These are phyloP conservation scores for Calycopis cecrops DNA, from an alignment of 1,140 invertebrate genomes.

Conservation along the genomic window DNA sequence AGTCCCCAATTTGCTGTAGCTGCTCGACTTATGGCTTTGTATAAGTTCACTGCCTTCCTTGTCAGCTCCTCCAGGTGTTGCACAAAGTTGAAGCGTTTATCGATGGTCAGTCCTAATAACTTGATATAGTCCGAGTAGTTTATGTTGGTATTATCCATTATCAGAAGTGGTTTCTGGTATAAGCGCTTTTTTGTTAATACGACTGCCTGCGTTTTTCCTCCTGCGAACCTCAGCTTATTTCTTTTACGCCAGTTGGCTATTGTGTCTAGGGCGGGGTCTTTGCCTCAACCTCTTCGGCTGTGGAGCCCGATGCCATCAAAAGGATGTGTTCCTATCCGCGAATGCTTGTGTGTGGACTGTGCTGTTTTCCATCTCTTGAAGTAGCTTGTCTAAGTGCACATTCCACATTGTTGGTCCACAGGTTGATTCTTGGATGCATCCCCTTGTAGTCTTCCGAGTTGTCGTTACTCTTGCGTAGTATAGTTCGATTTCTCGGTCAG, in stretches of 20 bases:
- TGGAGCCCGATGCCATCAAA: not conserved
- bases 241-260: not conserved
- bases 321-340: not conserved
- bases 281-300: not conserved
- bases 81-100: not conserved
- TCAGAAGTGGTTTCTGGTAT: not conserved
- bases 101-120: conserved; percentile 10
- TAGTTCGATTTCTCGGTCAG: too few species aligned
- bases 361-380: not conserved
- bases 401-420: too few species aligned
- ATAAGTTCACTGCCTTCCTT: not conserved
- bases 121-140: not conserved
- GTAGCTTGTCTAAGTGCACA: not conserved
- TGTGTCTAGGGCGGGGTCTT: not conserved
- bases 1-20: too few species aligned
- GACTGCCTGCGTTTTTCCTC: not conserved
- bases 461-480: too few species aligned
- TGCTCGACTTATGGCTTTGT: too few species aligned
- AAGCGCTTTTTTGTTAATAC: not conserved
- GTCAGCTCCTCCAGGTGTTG: not conserved
- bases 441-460: too few species aligned
- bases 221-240: not conserved
- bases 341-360: not conserved
- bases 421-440: too few species aligned
- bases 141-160: not conserved